Evolutionary conservation across 2,888 invertebrate genomes (phyloP).

Genomic region (Leptothorax acervorum): DNA sequence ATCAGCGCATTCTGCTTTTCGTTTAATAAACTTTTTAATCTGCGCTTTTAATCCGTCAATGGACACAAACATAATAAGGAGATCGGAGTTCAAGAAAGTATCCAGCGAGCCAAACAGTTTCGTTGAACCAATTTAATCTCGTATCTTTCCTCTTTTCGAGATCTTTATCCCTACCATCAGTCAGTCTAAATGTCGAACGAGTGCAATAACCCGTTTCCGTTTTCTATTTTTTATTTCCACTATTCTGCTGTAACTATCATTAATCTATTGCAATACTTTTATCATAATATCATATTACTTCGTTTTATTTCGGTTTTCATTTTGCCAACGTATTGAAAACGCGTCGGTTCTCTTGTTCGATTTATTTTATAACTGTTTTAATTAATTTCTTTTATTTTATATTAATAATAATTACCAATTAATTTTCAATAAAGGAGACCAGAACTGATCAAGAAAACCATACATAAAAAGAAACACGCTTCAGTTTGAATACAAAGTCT

Average conservation of each 20-base stretch:
- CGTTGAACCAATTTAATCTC: conserved; percentile 35
- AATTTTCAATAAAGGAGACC: background rate
- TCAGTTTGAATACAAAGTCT: background rate
- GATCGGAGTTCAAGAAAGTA: conserved; percentile 12
- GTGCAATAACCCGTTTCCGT: background rate
- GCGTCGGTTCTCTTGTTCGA: background rate
- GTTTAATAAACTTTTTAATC: conserved; percentile 22
- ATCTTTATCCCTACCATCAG: conserved; percentile 3
- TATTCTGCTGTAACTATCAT: background rate
- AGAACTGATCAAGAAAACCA: background rate
- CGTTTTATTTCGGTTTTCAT: background rate
- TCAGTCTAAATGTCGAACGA: conserved; percentile 1
- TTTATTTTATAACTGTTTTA: background rate
- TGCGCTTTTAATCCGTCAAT: conserved; percentile 18
- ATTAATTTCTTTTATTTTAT: background rate
- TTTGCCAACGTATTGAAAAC: background rate
- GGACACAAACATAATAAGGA: conserved; percentile 15
- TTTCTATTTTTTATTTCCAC: background rate
- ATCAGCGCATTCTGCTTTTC: background rate
- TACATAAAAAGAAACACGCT: background rate
- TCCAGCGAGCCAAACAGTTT: conserved; percentile 23
- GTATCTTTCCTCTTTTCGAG: background rate
- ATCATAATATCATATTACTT: background rate
- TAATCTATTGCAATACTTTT: background rate
- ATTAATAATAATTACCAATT: conserved; percentile 11